phyloP scores from a whole-genome alignment of 2,113 vertebrate species.

The Campylorhamphus procurvoides region DNA sequence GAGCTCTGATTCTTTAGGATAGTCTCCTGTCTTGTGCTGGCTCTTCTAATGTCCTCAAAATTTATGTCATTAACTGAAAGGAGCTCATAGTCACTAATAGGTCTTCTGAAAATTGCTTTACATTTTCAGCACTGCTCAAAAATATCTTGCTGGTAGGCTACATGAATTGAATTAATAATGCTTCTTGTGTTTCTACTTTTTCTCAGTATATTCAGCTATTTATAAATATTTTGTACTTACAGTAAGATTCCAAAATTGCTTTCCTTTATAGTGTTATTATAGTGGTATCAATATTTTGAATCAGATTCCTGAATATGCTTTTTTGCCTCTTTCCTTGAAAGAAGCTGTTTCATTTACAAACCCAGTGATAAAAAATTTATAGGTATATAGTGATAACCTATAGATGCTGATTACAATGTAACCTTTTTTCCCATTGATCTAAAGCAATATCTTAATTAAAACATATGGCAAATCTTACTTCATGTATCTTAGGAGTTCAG shows the following conservation, averaged over 20 bases:
- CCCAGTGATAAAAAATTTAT: background rate
- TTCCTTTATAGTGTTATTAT: background rate
- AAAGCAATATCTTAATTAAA: background rate
- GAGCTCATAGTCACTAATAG: background rate
- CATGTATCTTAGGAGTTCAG: background rate
- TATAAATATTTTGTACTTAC: background rate
- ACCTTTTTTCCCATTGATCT: background rate
- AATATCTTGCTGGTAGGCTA: background rate
- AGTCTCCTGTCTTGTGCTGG: background rate
- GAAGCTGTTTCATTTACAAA: background rate
- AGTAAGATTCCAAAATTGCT: background rate
- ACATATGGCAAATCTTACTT: background rate
- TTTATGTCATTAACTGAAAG: background rate
- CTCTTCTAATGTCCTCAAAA: slow-evolving; percentile 1
- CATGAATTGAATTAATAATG: background rate
- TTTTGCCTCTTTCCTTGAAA: background rate
- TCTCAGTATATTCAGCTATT: background rate
- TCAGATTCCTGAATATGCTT: background rate
- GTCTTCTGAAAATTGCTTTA: background rate
- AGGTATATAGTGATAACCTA: background rate
- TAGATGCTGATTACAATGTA: background rate
- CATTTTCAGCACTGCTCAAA: background rate
- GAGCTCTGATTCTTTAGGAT: slow-evolving; percentile 9
- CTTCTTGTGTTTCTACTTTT: background rate
- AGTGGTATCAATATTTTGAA: background rate